Evolutionary conservation across 2,113 vertebrate genomes (phyloP), one percentile per base, ranked within the genome.

Genomic region (Bubo scandiacus): DNA sequence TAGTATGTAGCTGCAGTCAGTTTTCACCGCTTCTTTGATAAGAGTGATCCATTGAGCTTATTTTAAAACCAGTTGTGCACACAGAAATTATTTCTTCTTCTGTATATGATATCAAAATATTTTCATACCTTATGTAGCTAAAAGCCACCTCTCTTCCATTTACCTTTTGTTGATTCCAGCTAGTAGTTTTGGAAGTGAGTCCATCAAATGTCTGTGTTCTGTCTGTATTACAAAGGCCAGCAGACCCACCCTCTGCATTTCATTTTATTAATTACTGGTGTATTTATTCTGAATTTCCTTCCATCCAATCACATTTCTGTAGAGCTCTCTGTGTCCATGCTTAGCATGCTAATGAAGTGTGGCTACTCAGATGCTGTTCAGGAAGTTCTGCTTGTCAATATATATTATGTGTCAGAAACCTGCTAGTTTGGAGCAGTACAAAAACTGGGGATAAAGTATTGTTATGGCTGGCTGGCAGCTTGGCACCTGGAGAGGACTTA

Each of bases 11-110:
- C 85, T 94, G 86, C 79, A 91, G 86, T 73, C 78, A 87, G 78
- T 95, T 97, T 94, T 95, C 89, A 91, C 66, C 87, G 84, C 47
- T 85, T 94, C 83, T 72, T 82, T 89, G 92, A 92, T 95, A 96
- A 92, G 84, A 51, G 34, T 73, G 71, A 58, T 79, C 73, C 8
- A 6, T 45, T 86, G 20, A 67, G 27, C 22, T 57, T 75, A 5
- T 85, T 68, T 84, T 81, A 72, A 94, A 96, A 72, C 83, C 62
- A 68, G 57, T 20, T 73, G 42, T 18, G 42, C 66, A 61, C 8
- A 77, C 15, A 82, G 43, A 65, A 94, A 18, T 25, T 16, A n/a
- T 59, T 54, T 34, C 16, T 63, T 84, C 90, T 88, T 73, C 34
- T 72, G 30, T 36, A 11, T 71, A 38, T 26, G 25, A 42, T 43